A percentile compares a stretch with the other conserved stretches of the same genome.
These are phyloP conservation scores for Spatula versicolor DNA, from an alignment of 2,797 vertebrate genomes.

Conservation along the genomic window DNA sequence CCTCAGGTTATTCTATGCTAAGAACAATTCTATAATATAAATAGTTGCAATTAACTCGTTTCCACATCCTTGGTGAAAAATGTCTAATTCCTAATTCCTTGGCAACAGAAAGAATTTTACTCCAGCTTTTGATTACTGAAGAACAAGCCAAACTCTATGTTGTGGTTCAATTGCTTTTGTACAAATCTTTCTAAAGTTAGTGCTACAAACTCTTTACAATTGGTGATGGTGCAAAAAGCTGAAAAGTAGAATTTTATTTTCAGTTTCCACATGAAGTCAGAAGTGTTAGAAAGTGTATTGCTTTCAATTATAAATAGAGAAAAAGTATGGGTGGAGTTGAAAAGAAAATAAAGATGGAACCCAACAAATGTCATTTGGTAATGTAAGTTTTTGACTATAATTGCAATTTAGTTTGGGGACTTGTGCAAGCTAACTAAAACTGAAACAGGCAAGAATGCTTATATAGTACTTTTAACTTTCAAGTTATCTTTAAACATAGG, in stretches of 20 bases:
- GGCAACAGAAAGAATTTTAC: background rate
- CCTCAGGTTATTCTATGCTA: too few species aligned
- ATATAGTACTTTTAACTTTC: background rate
- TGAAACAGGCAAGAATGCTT: background rate
- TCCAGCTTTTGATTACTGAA: background rate
- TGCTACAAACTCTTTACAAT: background rate
- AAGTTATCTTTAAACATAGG: background rate
- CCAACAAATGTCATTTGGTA: background rate
- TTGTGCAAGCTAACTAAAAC: constrained; percentile 22
- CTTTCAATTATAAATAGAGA: constrained; percentile 52
- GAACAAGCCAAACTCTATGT: background rate
- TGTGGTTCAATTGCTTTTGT: background rate
- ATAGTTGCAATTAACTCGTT: background rate
- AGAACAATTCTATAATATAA: background rate
- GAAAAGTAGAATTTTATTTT: constrained; percentile 59
- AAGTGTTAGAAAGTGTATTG: constrained; percentile 51
- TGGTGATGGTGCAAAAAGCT: constrained; percentile 20
- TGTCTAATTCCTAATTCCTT: background rate
- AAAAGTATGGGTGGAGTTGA: constrained; percentile 24
- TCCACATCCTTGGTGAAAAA: background rate
- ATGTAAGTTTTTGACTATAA: constrained; percentile 38
- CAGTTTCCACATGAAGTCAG: constrained; percentile 28
- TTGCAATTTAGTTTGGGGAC: background rate
- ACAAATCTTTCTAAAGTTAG: constrained; percentile 8
- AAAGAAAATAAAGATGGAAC: constrained; percentile 54